Evolutionary conservation across 2,888 invertebrate genomes (phyloP).

Genomic region (Cosmia trapezina): DNA sequence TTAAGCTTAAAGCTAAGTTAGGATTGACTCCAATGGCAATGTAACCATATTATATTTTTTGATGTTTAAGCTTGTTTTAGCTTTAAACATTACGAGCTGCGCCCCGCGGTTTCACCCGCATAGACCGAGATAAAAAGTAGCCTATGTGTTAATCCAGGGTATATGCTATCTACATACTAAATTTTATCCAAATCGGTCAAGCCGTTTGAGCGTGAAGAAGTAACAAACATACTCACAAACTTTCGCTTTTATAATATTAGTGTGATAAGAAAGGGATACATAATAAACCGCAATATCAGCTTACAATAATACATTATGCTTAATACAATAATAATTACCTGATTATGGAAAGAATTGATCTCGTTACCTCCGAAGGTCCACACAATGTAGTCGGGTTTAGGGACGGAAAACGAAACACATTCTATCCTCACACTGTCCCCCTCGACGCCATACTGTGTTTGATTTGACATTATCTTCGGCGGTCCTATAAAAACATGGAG

Average conservation of each 20-base stretch:
- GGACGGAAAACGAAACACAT: constrained; percentile 97
- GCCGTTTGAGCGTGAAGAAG: too few relatives aligned
- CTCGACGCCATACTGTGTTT: constrained; percentile 95
- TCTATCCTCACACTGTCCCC: constrained; percentile 95
- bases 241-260: too few relatives aligned
- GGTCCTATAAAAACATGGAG: constrained; percentile 86
- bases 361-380: constrained; percentile 96
- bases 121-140: too few relatives aligned
- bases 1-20: background rate
- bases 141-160: too few relatives aligned
- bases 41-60: background rate
- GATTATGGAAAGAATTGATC: constrained; percentile 93
- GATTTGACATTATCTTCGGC: constrained; percentile 95
- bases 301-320: background rate
- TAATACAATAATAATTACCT: constrained; percentile 74
- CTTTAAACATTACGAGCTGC: background rate
- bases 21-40: background rate
- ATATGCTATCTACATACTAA: too few relatives aligned
- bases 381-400: constrained; percentile 95
- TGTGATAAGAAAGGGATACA: background rate
- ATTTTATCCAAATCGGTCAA: too few relatives aligned
- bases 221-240: too few relatives aligned
- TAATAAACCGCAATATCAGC: background rate
- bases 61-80: background rate
- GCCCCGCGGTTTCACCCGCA: too few relatives aligned